Evolutionary conservation across 2,797 vertebrate species (phyloP).

Genomic region (Avahi laniger): DNA sequence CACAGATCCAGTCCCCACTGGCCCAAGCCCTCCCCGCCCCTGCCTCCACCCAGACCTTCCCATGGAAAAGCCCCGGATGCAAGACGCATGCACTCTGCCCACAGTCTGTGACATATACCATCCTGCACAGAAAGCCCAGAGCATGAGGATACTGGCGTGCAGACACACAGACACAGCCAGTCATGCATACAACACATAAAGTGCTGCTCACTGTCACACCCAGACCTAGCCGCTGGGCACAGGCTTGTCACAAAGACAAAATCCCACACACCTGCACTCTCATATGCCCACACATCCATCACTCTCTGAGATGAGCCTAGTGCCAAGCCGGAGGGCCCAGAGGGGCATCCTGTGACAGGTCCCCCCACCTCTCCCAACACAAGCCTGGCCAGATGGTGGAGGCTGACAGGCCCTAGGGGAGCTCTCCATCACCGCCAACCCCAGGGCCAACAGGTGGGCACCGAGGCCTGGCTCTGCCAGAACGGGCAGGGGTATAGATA

Average conservation of each 20-base stretch:
- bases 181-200: neutral
- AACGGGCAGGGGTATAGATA: constrained; percentile 11
- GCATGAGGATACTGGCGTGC: neutral
- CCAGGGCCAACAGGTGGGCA: neutral
- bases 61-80: neutral
- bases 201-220: neutral
- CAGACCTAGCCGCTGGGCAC: neutral
- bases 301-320: neutral
- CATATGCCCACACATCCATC: neutral
- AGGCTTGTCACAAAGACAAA: neutral
- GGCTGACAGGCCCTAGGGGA: constrained; percentile 37
- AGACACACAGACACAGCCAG: neutral
- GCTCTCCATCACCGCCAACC: constrained; percentile 5
- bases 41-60: neutral
- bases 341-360: neutral
- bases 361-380: neutral
- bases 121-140: neutral
- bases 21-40: neutral
- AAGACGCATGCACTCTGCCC: neutral
- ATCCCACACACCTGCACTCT: neutral
- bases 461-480: constrained; percentile 29
- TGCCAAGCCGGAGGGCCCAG: neutral
- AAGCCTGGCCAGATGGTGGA: constrained; percentile 49
- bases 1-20: neutral
- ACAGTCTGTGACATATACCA: neutral